A percentile compares a stretch with the other conserved stretches of the same genome.
Evolutionary conservation across 1,140 invertebrate species (phyloP).

Genomic region (Marisa cornuarietis): DNA sequence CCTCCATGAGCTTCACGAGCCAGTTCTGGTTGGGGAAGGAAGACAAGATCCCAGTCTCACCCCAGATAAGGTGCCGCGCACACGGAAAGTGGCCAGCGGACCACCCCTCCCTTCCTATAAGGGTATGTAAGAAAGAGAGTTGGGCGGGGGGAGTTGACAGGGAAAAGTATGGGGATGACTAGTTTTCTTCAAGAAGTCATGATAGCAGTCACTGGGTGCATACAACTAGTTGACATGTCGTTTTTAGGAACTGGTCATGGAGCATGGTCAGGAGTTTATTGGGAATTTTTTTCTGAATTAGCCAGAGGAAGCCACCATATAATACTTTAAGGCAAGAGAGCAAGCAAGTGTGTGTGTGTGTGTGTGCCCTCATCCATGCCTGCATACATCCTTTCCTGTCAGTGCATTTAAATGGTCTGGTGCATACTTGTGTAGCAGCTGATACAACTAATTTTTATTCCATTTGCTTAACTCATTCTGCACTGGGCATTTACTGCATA

Average conservation of each 20-base stretch:
- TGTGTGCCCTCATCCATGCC: background rate
- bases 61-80: constrained; percentile 39
- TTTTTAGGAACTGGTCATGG: too few relatives aligned
- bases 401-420: background rate
- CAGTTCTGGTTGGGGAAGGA: constrained; percentile 24
- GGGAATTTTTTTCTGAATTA: too few relatives aligned
- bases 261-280: too few relatives aligned
- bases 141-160: too few relatives aligned
- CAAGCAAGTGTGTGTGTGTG: too few relatives aligned
- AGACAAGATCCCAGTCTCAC: constrained; percentile 24
- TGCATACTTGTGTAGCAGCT: background rate
- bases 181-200: background rate
- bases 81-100: constrained; percentile 54
- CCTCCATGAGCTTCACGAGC: constrained; percentile 40
- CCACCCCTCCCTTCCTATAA: constrained; percentile 53
- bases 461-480: background rate
- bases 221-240: too few relatives aligned
- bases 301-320: too few relatives aligned
- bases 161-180: background rate
- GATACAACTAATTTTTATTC: background rate
- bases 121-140: constrained; percentile 36
- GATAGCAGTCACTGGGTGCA: too few relatives aligned
- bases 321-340: too few relatives aligned
- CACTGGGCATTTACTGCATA: too few relatives aligned
- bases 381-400: background rate